Conservation (phyloP, 2,888 invertebrate genomes). For the Opisthograptis luteolata region DNA sequence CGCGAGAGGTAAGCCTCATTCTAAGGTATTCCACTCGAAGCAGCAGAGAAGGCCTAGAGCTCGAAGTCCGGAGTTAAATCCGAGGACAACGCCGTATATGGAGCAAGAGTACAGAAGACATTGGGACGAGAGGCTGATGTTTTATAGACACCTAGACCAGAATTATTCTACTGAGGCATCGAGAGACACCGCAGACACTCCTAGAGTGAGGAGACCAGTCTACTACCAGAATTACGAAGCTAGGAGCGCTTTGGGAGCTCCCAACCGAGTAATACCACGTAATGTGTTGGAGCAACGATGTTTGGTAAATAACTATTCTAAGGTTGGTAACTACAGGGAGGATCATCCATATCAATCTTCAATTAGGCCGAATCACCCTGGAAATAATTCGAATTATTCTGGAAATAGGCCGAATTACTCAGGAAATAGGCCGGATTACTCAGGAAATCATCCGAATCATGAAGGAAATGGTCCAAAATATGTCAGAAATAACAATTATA, state of each 20-base stretch:
- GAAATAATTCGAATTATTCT: neutral
- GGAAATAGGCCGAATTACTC: neutral
- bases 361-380: neutral
- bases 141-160: conserved; percentile 40
- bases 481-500: neutral
- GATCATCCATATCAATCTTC: no score
- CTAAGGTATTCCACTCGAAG: conserved; percentile 45
- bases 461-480: neutral
- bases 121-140: conserved; percentile 61
- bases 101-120: conserved; percentile 66
- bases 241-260: conserved; percentile 46
- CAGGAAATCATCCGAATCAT: neutral
- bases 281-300: neutral
- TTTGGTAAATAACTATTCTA: neutral
- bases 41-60: conserved; percentile 30
- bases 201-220: conserved; percentile 12
- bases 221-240: conserved; percentile 56
- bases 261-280: conserved; percentile 1
- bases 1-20: conserved; percentile 39
- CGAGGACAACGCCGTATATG: conserved; percentile 52
- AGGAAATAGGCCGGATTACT: neutral
- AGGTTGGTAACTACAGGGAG: no score
- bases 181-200: conserved; percentile 7
- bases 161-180: conserved; percentile 42
- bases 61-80: conserved; percentile 36